These are phyloP conservation scores for Phrixothrix hirtus DNA, from an alignment of 2,888 invertebrate genomes.

Conservation along the genomic window DNA sequence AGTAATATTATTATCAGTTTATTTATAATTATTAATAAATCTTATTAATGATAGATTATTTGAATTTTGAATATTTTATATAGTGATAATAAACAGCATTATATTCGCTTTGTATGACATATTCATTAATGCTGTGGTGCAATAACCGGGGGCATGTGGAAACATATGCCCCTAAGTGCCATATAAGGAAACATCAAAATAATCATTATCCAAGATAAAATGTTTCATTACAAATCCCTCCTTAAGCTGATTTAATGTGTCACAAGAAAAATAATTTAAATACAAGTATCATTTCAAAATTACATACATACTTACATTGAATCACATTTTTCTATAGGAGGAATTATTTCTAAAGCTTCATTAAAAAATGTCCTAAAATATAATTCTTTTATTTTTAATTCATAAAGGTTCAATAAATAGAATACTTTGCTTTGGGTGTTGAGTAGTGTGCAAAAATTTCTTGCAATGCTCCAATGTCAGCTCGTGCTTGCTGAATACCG, in stretches of 20 bases:
- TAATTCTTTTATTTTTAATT: neutral
- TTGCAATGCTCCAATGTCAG: slow-evolving; percentile 73
- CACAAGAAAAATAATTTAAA: slow-evolving; percentile 12
- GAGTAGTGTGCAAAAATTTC: slow-evolving; percentile 68
- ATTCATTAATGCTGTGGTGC: too few species aligned
- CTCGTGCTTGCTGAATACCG: slow-evolving; percentile 77
- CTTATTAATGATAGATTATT: too few species aligned
- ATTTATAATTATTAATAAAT: too few species aligned
- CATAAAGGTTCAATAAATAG: slow-evolving; percentile 1
- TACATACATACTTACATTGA: slow-evolving; percentile 35
- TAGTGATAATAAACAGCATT: too few species aligned
- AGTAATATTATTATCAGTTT: too few species aligned
- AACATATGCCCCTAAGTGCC: too few species aligned
- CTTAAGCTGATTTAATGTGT: too few species aligned
- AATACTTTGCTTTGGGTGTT: slow-evolving; percentile 67
- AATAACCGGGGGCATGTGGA: too few species aligned
- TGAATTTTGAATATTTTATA: too few species aligned
- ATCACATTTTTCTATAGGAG: slow-evolving; percentile 64
- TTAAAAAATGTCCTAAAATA: slow-evolving; percentile 71
- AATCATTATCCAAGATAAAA: too few species aligned
- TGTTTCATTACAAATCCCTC: slow-evolving; percentile 52
- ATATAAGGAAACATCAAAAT: too few species aligned
- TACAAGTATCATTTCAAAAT: slow-evolving; percentile 7
- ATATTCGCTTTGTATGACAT: too few species aligned
- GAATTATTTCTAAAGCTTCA: slow-evolving; percentile 80